These are phyloP conservation scores for Aphyosemion australe DNA, from an alignment of 2,113 vertebrate species.

Conservation along the genomic window DNA sequence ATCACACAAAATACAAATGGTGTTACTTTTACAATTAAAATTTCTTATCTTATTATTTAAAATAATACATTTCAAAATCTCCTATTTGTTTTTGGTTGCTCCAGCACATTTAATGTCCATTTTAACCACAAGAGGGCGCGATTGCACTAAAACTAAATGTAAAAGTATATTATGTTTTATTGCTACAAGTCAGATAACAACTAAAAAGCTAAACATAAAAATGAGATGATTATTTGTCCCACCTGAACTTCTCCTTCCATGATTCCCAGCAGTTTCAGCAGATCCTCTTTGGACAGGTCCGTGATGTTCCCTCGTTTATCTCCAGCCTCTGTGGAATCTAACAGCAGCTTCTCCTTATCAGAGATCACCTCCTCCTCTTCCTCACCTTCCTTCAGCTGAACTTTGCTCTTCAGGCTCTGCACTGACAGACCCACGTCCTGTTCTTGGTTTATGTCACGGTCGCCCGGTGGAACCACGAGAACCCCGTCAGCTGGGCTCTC, in stretches of 20 bases:
- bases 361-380: conserved; percentile 82
- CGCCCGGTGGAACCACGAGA: conserved; percentile 81
- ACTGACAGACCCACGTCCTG: conserved; percentile 80
- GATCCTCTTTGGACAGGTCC: conserved; percentile 89
- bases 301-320: conserved; percentile 77
- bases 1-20: conserved; percentile 10
- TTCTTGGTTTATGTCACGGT: conserved; percentile 77
- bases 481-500: conserved; percentile 83
- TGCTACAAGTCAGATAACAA: not conserved
- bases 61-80: too few species aligned
- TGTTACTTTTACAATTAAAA: not conserved
- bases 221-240: conserved; percentile 1
- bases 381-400: conserved; percentile 78
- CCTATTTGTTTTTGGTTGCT: too few species aligned
- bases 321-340: conserved; percentile 76
- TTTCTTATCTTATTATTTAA: too few species aligned
- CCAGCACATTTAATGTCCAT: too few species aligned
- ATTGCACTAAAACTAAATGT: conserved; percentile 32
- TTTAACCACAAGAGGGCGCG: conserved; percentile 65
- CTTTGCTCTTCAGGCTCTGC: conserved; percentile 84
- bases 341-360: conserved; percentile 82
- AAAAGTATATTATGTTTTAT: not conserved
- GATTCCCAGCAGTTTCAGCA: conserved; percentile 91
- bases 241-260: conserved; percentile 99
- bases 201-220: not conserved